These are phyloP conservation scores for Agriopis aurantiaria DNA, from an alignment of 2,888 invertebrate genomes.

Conservation along the genomic window DNA sequence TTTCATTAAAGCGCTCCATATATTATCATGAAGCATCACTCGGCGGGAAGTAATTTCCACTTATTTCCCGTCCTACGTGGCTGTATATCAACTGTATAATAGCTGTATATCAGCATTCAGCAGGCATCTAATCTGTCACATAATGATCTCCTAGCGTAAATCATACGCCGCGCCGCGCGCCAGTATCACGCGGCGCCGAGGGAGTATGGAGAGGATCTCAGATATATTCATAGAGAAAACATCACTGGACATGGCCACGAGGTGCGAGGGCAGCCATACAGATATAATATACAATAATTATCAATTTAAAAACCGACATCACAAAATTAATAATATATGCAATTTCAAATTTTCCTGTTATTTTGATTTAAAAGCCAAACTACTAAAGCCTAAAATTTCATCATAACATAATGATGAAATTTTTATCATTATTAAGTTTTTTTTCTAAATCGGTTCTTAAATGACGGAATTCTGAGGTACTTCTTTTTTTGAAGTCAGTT, in stretches of 20 bases:
- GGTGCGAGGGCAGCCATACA: background rate
- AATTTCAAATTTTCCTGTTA: no score
- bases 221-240: background rate
- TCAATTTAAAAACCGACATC: no score
- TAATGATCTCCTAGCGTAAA: slow-evolving; percentile 19
- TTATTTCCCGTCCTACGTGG: slow-evolving; percentile 1
- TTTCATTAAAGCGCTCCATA: slow-evolving; percentile 23
- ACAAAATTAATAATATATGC: no score
- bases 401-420: no score
- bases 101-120: slow-evolving; percentile 18
- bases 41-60: slow-evolving; percentile 11
- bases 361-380: no score
- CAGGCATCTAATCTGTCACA: slow-evolving; percentile 25
- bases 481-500: no score
- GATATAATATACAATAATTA: no score
- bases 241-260: background rate
- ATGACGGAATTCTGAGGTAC: no score
- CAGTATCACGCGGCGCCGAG: background rate
- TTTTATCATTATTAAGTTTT: no score
- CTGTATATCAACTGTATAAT: background rate
- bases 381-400: no score
- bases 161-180: background rate
- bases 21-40: slow-evolving; percentile 12
- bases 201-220: background rate
- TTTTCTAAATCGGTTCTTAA: no score